Evolutionary conservation across 2,113 vertebrate species (phyloP).

Genomic region (Osmerus mordax): DNA sequence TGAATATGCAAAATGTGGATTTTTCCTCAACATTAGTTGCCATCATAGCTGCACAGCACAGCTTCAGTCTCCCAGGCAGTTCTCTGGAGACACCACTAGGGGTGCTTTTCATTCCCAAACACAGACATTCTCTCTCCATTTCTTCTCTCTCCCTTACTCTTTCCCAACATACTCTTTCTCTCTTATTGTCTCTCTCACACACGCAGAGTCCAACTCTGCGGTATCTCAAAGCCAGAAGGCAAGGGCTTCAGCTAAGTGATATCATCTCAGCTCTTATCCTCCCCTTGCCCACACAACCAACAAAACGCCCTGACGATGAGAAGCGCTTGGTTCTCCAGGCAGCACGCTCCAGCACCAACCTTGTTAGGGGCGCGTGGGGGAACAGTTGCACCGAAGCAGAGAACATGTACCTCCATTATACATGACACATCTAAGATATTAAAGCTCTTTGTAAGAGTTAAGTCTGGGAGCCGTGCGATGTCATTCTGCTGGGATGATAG

Average conservation of each 20-base stretch:
- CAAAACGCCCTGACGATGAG: too few species aligned
- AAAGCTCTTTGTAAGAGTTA: constrained; percentile 74
- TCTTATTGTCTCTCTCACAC: constrained; percentile 4
- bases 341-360: not conserved
- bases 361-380: constrained; percentile 38
- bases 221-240: not conserved
- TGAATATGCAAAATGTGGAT: constrained; percentile 60
- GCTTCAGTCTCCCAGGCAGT: constrained; percentile 54
- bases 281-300: too few species aligned
- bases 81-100: constrained; percentile 70
- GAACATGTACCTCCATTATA: constrained; percentile 69
- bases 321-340: too few species aligned
- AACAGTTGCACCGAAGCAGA: constrained; percentile 56
- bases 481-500: constrained; percentile 71
- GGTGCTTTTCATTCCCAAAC: constrained; percentile 62
- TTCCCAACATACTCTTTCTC: constrained; percentile 20
- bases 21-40: constrained; percentile 57
- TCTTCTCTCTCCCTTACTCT: not conserved
- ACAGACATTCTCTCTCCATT: not conserved
- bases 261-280: not conserved
- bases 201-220: constrained; percentile 4
- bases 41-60: constrained; percentile 57
- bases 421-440: constrained; percentile 77
- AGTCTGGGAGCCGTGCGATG: constrained; percentile 65
- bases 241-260: not conserved